Evolutionary conservation across 1,140 invertebrate species (phyloP).

Genomic region (Psilanteris sp.): DNA sequence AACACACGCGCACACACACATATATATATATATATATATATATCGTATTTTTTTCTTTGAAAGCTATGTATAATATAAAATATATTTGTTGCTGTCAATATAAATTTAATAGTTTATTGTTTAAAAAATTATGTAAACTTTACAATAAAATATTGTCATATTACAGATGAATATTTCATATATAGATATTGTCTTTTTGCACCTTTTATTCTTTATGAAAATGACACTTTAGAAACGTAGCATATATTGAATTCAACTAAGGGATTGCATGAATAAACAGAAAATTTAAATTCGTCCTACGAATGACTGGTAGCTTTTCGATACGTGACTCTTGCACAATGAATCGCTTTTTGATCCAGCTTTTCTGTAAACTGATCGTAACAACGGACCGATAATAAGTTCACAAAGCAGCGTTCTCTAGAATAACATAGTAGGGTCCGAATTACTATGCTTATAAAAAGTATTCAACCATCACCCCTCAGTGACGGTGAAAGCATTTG

Average conservation of each 20-base stretch:
- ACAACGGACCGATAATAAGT: slow-evolving; percentile 53
- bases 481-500: slow-evolving; percentile 42
- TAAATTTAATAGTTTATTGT: too few species aligned
- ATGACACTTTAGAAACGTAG: too few species aligned
- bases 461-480: slow-evolving; percentile 57
- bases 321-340: slow-evolving; percentile 56
- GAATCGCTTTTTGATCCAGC: slow-evolving; percentile 46
- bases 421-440: slow-evolving; percentile 53
- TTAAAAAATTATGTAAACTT: too few species aligned
- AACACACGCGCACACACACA: too few species aligned
- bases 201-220: too few species aligned
- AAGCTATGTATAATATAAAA: too few species aligned
- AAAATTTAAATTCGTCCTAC: slow-evolving; percentile 33
- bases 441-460: slow-evolving; percentile 53
- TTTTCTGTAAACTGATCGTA: slow-evolving; percentile 58
- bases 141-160: too few species aligned
- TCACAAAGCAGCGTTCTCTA: slow-evolving; percentile 46
- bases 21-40: too few species aligned
- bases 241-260: slow-evolving; percentile 14
- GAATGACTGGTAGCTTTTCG: slow-evolving; percentile 57
- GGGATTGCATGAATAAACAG: slow-evolving; percentile 41
- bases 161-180: too few species aligned
- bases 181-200: too few species aligned
- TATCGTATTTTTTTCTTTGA: too few species aligned
- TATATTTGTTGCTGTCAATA: too few species aligned